Evolutionary conservation across 2,888 invertebrate genomes (phyloP).

Genomic region (Epicampocera succincta): DNA sequence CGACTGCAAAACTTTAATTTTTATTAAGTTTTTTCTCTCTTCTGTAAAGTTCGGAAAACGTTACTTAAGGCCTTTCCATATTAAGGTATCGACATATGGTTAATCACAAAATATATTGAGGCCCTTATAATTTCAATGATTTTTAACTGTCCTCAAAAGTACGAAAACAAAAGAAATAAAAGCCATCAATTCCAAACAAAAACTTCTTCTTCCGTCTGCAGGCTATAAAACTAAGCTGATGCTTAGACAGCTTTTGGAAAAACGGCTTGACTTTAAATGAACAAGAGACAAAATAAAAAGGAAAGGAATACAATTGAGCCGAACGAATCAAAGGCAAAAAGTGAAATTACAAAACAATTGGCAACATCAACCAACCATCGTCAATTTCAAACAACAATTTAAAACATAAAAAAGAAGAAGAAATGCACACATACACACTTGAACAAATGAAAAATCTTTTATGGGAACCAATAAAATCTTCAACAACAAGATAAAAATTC

Average conservation of each 20-base stretch:
- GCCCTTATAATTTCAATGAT: too few relatives aligned
- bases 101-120: too few relatives aligned
- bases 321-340: conserved; percentile 15
- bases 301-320: conserved; percentile 3
- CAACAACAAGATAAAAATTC: conserved; percentile 46
- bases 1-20: too few relatives aligned
- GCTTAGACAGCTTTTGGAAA: conserved; percentile 42
- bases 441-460: conserved; percentile 16
- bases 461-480: conserved; percentile 54
- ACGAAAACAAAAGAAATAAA: background rate
- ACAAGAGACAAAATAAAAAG: background rate
- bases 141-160: conserved; percentile 6
- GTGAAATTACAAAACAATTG: conserved; percentile 67
- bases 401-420: background rate
- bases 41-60: too few relatives aligned
- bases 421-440: background rate
- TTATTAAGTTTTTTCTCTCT: too few relatives aligned
- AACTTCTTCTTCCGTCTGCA: conserved; percentile 23
- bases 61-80: too few relatives aligned
- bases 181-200: background rate
- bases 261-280: background rate
- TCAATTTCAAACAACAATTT: conserved; percentile 45
- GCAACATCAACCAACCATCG: conserved; percentile 47
- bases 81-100: too few relatives aligned
- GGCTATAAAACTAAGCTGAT: conserved; percentile 64